A percentile compares a stretch with the other conserved stretches of the same genome.
Evolutionary conservation across 2,888 invertebrate species (phyloP).

Genomic region (Hermaeophaga mercurialis): DNA sequence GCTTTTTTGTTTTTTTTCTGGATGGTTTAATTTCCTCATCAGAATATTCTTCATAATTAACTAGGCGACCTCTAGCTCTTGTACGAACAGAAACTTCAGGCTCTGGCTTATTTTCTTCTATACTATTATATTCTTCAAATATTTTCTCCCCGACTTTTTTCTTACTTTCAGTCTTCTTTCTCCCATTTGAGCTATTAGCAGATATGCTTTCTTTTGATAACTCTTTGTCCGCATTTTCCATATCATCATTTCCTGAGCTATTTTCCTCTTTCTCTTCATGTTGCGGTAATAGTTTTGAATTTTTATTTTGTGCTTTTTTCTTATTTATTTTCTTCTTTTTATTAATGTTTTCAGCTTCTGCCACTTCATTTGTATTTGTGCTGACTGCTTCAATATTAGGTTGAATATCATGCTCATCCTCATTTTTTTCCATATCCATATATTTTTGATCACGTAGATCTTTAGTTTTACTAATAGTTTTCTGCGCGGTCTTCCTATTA

Average conservation of each 20-base stretch:
- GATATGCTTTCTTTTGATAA: neutral
- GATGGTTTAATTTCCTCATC: neutral
- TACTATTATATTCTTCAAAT: neutral
- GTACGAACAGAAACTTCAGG: neutral
- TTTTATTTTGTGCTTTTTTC: too few relatives aligned
- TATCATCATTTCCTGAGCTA: neutral
- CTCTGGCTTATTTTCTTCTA: neutral
- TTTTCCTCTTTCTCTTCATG: neutral
- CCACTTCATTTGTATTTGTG: too few relatives aligned
- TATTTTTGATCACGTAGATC: too few relatives aligned
- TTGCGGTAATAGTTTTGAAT: neutral
- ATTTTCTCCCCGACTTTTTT: neutral
- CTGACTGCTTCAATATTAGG: too few relatives aligned
- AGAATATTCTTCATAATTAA: slow-evolving; percentile 5
- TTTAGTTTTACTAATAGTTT: too few relatives aligned
- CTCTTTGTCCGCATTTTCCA: neutral
- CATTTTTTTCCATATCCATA: too few relatives aligned
- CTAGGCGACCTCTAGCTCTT: neutral
- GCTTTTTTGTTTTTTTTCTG: neutral
- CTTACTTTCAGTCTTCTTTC: neutral
- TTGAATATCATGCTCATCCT: too few relatives aligned
- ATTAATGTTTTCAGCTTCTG: neutral
- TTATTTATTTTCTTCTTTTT: neutral
- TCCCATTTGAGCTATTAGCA: neutral
- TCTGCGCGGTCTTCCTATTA: too few relatives aligned